Base-by-base conservation (phyloP, 2,888 invertebrate genomes). In the Falcaria lacertinaria region DNA sequence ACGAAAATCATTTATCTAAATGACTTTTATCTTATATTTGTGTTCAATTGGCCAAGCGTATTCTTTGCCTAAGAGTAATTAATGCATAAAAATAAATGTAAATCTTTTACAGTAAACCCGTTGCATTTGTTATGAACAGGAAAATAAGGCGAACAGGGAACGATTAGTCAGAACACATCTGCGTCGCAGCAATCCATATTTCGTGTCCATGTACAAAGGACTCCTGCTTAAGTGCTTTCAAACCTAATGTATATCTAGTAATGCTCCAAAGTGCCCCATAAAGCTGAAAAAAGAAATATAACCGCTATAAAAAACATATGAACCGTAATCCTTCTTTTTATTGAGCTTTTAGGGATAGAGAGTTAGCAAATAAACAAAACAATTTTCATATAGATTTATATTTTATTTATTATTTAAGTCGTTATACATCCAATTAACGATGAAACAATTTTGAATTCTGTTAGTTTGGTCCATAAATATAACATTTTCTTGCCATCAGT, bases 261-360 rank as follows among this genome's bases (percentile, higher is more conserved):
- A 65, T 60, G 50, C 42, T 50, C 49, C 50, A 57, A 62, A 65
- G 62, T 56, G 57, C 39, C 51, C 60, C 57, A 67, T 72, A 69
- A 69, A 68, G 54, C 48, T 54, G 52, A 65, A 67, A 69, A 65
- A 64, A 64, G 64, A 65, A 51, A 61, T 55, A 69, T 65, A 69
- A 60, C 62, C 55, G 63, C 67, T 48, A 69, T 73, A 72, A 74
- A 72, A 71, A 68, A 57, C 65, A 66, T 64, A 64, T 61, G 57
- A 59, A 55, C 60, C 60, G 51, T 69, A 66, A 69, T 66, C 56
- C 56, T 57, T 53, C 47, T 57, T 69, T n/a, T 66, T 66, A 62
- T 67, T 62, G 60, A 41, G 34, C 49, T 47, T 47, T 49, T 43
- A 41, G 48, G 54, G 50, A 54, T 51, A 44, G 42, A 52, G 17